Conservation (phyloP, 2,113 vertebrate genomes). For the Leucopternis melanops region DNA sequence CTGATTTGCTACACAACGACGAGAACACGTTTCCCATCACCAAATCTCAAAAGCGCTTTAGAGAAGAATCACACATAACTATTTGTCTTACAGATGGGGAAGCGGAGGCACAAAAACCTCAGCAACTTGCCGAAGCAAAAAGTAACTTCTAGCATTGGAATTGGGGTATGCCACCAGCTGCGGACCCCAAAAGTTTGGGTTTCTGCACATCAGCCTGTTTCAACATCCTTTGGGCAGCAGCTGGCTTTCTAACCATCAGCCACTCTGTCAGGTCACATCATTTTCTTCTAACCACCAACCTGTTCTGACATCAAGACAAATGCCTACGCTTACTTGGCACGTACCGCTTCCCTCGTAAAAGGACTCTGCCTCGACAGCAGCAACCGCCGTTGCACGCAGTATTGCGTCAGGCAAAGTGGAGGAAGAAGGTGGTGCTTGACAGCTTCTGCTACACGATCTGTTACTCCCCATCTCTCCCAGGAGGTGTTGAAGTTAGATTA, state of each 20-base stretch:
- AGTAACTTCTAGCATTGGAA: neutral
- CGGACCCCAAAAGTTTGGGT: rapidly evolving
- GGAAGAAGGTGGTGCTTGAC: neutral
- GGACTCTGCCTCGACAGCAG: neutral
- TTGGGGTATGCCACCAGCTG: neutral
- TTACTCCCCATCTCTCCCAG: neutral
- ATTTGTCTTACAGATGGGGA: neutral
- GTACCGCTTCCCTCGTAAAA: neutral
- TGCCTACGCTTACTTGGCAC: neutral
- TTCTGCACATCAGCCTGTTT: neutral
- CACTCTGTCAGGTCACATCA: neutral
- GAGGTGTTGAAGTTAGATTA: neutral
- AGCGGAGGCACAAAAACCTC: neutral
- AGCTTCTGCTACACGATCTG: neutral
- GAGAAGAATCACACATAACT: neutral
- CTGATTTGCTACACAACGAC: neutral
- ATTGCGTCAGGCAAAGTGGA: neutral
- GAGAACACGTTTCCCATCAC: neutral
- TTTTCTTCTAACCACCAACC: neutral
- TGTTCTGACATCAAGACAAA: neutral
- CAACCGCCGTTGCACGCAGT: neutral
- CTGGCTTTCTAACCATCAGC: neutral
- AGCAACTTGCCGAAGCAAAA: neutral
- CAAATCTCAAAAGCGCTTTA: neutral
- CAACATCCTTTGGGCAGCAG: neutral